phyloP scores from a whole-genome alignment of 2,888 invertebrate genomes.

The Sthenelais limicola region DNA sequence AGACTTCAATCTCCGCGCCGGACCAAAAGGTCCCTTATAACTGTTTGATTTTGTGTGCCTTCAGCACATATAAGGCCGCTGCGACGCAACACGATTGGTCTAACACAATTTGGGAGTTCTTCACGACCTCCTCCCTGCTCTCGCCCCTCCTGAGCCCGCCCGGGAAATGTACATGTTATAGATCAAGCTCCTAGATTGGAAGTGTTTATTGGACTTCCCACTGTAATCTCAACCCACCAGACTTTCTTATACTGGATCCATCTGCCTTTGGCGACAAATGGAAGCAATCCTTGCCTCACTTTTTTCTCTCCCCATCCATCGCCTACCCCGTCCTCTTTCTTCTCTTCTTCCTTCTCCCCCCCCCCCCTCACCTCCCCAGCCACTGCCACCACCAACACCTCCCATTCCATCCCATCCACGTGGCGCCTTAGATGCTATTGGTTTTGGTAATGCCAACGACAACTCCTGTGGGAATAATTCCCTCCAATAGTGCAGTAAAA shows the following conservation, averaged over 20 bases:
- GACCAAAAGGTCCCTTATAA: slow-evolving; percentile 2
- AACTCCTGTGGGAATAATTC: too few relatives aligned
- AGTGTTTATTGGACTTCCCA: slow-evolving; percentile 30
- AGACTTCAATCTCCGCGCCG: too few relatives aligned
- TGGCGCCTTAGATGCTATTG: too few relatives aligned
- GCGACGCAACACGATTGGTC: slow-evolving; percentile 12
- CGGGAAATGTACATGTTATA: not conserved
- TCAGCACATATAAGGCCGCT: slow-evolving; percentile 1
- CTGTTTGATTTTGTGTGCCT: slow-evolving; percentile 5
- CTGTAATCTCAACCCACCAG: slow-evolving; percentile 27
- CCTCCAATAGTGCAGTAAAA: too few relatives aligned
- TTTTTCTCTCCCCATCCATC: too few relatives aligned
- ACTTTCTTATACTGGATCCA: not conserved
- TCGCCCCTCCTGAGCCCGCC: not conserved
- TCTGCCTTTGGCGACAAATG: slow-evolving; percentile 18
- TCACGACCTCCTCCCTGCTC: not conserved
- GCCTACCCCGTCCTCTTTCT: too few relatives aligned
- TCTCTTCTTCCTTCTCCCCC: too few relatives aligned
- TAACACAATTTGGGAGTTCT: slow-evolving; percentile 17
- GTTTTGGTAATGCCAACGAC: too few relatives aligned
- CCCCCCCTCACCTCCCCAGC: too few relatives aligned
- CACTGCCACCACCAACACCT: too few relatives aligned
- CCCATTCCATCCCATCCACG: too few relatives aligned
- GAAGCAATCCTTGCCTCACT: too few relatives aligned
- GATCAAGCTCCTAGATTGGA: slow-evolving; percentile 1